Percentiles rank a stretch among this genome's conserved stretches.
phyloP scores from a whole-genome alignment of 2,797 vertebrate genomes.

The Mus spretus region DNA sequence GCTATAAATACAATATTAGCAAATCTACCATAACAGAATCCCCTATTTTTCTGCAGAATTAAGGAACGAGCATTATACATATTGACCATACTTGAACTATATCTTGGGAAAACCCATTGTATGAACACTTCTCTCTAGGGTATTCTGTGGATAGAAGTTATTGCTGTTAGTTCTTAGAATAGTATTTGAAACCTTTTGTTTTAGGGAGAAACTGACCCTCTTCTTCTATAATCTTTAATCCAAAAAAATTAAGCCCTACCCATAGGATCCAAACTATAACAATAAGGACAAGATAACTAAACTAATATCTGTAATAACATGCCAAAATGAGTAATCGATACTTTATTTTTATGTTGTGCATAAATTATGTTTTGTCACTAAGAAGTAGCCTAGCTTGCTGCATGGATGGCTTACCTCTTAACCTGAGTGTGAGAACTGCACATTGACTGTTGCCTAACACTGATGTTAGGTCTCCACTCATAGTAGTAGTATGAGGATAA shows the following conservation, averaged over 20 bases:
- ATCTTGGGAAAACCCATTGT: background rate
- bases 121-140: background rate
- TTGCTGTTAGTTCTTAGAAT: background rate
- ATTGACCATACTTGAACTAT: no score
- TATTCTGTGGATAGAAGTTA: background rate
- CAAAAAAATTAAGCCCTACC: no score
- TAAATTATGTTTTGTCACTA: background rate
- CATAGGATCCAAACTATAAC: background rate
- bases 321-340: background rate
- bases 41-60: background rate
- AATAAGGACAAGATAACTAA: background rate
- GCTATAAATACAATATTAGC: accelerated
- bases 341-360: background rate
- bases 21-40: no score
- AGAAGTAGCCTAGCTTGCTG: background rate
- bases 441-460: background rate
- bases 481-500: background rate
- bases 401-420: background rate
- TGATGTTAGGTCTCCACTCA: background rate
- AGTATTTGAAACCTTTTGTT: background rate
- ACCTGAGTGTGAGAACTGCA: background rate
- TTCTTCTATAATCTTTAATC: background rate
- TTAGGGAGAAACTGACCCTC: background rate
- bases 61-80: background rate
- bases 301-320: background rate